Percentiles rank a stretch among this genome's conserved stretches.
These are phyloP conservation scores for Crambe crambe DNA, from an alignment of 37 sponge, comb jelly and placozoan genomes.

Conservation along the genomic window DNA sequence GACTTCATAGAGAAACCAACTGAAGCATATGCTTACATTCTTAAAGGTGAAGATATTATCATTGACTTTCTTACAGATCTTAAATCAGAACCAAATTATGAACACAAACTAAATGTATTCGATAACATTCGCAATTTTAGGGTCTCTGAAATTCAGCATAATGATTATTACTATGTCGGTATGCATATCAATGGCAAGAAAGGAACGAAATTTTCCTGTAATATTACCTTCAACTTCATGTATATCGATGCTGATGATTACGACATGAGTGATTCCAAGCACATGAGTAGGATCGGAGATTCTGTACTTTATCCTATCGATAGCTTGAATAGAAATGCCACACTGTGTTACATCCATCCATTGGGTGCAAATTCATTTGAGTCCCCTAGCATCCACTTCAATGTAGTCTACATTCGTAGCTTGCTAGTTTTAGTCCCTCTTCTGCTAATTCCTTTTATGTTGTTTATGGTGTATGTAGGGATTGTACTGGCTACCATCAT, in stretches of 20 bases:
- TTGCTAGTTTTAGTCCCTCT: not conserved
- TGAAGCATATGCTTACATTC: not conserved
- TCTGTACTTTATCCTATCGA: not conserved
- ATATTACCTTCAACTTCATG: not conserved
- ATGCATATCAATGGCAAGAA: not conserved
- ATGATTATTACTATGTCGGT: not conserved
- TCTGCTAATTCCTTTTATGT: not conserved
- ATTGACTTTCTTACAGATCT: not conserved
- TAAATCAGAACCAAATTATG: not conserved
- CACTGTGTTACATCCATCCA: not conserved
- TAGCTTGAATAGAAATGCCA: not conserved
- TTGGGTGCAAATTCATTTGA: not conserved
- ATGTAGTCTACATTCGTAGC: not conserved
- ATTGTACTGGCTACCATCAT: no score
- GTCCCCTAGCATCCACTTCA: not conserved
- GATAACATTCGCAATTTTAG: not conserved
- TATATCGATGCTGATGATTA: not conserved
- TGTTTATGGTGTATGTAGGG: no score
- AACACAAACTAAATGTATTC: not conserved
- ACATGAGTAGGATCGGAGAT: not conserved
- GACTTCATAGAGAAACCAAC: not conserved
- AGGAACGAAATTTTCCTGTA: not conserved
- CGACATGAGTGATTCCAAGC: not conserved
- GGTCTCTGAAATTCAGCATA: not conserved
- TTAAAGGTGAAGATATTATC: not conserved